phyloP scores from a whole-genome alignment of 92 coral and sea anemone species.

The Phenganax marumi region DNA sequence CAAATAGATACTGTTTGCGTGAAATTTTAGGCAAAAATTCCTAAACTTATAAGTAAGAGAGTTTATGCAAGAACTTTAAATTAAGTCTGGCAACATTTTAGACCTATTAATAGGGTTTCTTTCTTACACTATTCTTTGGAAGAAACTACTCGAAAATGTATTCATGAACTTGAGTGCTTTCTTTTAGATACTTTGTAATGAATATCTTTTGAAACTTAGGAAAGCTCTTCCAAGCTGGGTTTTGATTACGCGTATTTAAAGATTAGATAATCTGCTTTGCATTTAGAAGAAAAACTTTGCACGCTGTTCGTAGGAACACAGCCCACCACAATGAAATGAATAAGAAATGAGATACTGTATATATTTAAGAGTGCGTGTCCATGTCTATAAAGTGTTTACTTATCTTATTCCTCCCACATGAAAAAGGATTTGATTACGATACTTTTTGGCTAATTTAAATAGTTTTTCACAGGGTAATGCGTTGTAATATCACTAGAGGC shows the following conservation, averaged over 20 bases:
- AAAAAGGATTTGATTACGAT: background rate
- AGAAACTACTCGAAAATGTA: too few relatives aligned
- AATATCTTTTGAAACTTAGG: background rate
- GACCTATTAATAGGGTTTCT: too few relatives aligned
- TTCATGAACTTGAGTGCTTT: background rate
- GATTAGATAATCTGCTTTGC: conserved; percentile 30
- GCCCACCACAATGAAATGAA: conserved; percentile 15
- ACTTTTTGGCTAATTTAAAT: too few relatives aligned
- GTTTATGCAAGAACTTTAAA: background rate
- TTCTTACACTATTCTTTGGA: too few relatives aligned
- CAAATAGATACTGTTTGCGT: background rate
- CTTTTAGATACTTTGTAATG: background rate
- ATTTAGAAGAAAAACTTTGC: conserved; percentile 19
- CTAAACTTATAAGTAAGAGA: background rate
- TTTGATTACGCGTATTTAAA: background rate
- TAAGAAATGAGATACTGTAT: background rate
- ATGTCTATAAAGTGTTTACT: background rate
- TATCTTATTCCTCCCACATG: background rate
- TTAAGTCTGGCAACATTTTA: too few relatives aligned
- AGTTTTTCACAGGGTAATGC: too few relatives aligned
- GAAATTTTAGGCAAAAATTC: background rate
- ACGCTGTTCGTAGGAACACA: conserved; percentile 1
- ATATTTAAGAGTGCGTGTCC: conserved; percentile 3
- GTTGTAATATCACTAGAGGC: too few relatives aligned
- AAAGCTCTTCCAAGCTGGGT: background rate